These are phyloP conservation scores for Brienomyrus brachyistius DNA, from an alignment of 2,113 vertebrate genomes.

Conservation along the genomic window DNA sequence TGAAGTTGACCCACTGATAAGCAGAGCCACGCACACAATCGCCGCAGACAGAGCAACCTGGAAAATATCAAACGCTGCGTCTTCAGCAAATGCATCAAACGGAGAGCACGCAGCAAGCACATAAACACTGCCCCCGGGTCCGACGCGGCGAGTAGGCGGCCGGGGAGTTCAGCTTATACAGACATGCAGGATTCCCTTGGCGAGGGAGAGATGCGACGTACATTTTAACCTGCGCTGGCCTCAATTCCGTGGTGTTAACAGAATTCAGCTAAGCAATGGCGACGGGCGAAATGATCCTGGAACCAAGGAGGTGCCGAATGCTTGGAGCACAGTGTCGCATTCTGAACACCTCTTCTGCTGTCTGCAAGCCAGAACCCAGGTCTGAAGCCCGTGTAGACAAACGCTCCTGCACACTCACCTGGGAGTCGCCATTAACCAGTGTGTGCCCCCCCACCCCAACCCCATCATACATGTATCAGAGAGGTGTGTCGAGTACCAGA, in stretches of 20 bases:
- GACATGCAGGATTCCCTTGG: not conserved
- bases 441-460: not conserved
- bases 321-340: not conserved
- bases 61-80: not conserved
- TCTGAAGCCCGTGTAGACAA: not conserved
- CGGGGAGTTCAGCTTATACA: not conserved
- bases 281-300: not conserved
- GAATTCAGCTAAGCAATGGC: not conserved
- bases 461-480: not conserved
- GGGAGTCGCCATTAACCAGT: not conserved
- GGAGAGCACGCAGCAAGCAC: not conserved
- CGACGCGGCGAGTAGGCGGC: not conserved
- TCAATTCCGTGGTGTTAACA: not conserved
- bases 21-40: not conserved
- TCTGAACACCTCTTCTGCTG: not conserved
- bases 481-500: not conserved
- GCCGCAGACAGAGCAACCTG: not conserved
- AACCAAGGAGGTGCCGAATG: not conserved
- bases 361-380: not conserved
- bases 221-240: not conserved
- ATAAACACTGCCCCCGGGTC: not conserved
- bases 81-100: not conserved
- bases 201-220: not conserved
- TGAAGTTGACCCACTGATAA: not conserved
- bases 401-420: not conserved